Base-by-base conservation (phyloP, 2,113 vertebrate genomes). In the Phylloscopus trochiloides region DNA sequence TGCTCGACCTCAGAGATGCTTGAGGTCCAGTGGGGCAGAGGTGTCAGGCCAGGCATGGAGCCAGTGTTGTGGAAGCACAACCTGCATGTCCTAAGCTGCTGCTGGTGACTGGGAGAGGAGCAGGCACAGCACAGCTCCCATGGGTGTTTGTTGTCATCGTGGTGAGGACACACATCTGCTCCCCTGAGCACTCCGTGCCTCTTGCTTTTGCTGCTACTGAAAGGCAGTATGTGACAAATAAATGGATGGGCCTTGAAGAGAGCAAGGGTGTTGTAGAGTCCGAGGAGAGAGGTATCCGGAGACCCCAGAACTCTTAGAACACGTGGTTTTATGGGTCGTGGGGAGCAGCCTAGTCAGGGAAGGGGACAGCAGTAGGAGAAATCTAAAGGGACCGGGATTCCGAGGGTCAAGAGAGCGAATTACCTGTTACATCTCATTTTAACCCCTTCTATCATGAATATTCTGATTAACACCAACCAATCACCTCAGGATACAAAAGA, bases 121-220 rank as follows among this genome's bases (percentile, higher is more conserved):
- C 51, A n/a, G 38, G 54, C 42, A 71, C 31, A 61, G 40, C 75
- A 29, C 0, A 1, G 31, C n/a, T 59, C 10, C 77, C 40, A 5
- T 3, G 31, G 16, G 14, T 0, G 0, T 14, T 24, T 9, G 10
- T 15, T 65, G 59, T 31, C n/a, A 36, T 17, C 0, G 0, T 1
- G 5, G 9, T 6, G 7, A 65, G 34, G 32, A 62, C 28, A 67
- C 9, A 3, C 7, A 18, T 52, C 50, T 86, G 31, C 31, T 59
- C 21, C 13, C n/a, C 19, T 0, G 0, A 50, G 31, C 24, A 40
- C 51, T 70, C 70, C 2, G 8, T 38, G 29, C 13, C 42, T 81
- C 17, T 66, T 71, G 14, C 7, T 78, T 80, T 61, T 91, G 73
- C n/a, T 77, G 2, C 38, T 34, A 26, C 20, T 58, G 17, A n/a